Evolutionary conservation across 2,797 vertebrate genomes (phyloP), one percentile per base, ranked within the genome.

Genomic region (Tadarida brasiliensis): DNA sequence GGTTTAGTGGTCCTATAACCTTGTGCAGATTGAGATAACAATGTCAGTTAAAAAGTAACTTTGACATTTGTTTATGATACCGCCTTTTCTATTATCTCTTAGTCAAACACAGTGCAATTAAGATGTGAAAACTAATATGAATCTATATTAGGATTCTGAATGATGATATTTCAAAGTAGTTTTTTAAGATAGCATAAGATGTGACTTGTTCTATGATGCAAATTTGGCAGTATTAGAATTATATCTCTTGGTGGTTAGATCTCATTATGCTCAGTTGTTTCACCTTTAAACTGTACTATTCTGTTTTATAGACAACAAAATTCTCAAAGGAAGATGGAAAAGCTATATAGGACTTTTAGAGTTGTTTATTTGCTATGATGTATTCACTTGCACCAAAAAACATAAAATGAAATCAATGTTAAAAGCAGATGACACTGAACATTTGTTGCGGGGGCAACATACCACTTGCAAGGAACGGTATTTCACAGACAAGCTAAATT

Each of bases 251-350:
- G 28, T 93, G 12, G 33, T 96, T 94, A 89, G n/a, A 82, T 56
- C 1, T 57, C 19, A 9, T 82, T 67, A 68, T 76, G 22, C 47
- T 84, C 68, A n/a, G 4, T 5, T 17, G 20, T 96, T 95, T 91
- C 28, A 81, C 6, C 68, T 83, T 96, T 73, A 83, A 82, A 51
- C 65, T 80, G n/a, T 81, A 63, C 16, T 87, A 3, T 70, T 83
- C 49, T 84, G 15, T 91, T 91, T 71, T 91, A 68, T 73, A 67
- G 39, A 80, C 33, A 74, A 33, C 20, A 91, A 2, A 81, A 65
- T 59, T 96, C 54, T 94, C 47, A 81, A 71, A 87, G 74, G 47
- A 97, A 93, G 22, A 30, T 94, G 35, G 54, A 85, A 94, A 39
- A 33, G 68, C 83, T 59, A 26, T 8, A 49, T 87, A 51, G 90